Base-by-base conservation (phyloP, 2,888 invertebrate genomes). In the Artemia sinica region DNA sequence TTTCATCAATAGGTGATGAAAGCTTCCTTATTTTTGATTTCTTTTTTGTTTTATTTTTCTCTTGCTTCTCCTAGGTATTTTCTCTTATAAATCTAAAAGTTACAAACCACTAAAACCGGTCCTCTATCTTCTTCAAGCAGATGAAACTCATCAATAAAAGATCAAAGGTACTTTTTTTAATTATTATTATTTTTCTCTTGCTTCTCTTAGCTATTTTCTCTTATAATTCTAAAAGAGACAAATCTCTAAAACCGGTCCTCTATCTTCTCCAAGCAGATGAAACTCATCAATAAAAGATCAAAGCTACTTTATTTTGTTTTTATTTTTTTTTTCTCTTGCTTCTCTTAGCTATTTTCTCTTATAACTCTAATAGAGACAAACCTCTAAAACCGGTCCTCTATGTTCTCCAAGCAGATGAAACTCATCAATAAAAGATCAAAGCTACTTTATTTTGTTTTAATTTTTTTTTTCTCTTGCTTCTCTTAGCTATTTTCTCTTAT, bases 281-380 rank as follows among this genome's bases (percentile, higher is more conserved):
- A 98, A 97, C 80, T 99, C 98, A 77, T 99, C 98, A 72, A 99
- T 96, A n/a, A 50, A 98, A 86, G 72, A 97, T 89, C 9, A 97
- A 81, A 0, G 89, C 86, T 0, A 97, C 94, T 74, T 91, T 76
- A n/a, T n/a, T n/a, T n/a, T n/a, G n/a, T n/a, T n/a, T n/a, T n/a
- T n/a, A 28, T 4, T 28, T 28, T 28, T 28, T 28, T 28, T 28
- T 4, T 28, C 28, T 28, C 28, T 28, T 28, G 28, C 28, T 28
- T 28, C 28, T 28, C 28, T 2, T 28, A 28, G 28, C 28, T 28
- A 28, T 28, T 28, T 28, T 4, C 28, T 28, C 28, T 28, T 28
- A 28, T 28, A 28, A 28, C 4, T 4, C 28, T 28, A 28, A 28
- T 2, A 28, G 28, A 28, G 28, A 28, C 28, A 50, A 28, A 66